Conservation (phyloP, 2,797 vertebrate genomes). For the Eulemur rubriventer region DNA sequence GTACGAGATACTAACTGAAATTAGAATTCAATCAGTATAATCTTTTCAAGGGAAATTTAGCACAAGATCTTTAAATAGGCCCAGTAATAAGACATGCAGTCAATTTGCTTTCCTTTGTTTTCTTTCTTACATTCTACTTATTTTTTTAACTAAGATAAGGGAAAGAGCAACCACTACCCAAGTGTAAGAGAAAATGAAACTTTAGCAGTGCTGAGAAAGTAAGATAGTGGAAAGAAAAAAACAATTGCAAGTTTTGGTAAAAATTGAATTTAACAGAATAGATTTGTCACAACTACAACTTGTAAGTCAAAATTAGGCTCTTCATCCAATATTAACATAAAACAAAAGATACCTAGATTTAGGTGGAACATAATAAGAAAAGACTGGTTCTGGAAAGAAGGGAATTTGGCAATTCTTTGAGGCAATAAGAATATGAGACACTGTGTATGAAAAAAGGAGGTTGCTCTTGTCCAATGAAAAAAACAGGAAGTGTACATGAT, state of each 20-base stretch:
- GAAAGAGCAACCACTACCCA: not conserved
- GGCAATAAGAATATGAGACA: not conserved
- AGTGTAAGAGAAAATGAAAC: not conserved
- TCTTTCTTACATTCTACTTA: not conserved
- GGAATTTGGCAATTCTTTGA: not conserved
- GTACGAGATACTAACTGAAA: constrained; percentile 31
- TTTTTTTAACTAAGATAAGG: constrained; percentile 27
- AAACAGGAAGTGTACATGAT: not conserved
- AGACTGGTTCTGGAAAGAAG: not conserved
- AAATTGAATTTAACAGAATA: not conserved
- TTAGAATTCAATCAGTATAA: constrained; percentile 53
- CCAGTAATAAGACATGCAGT: not conserved
- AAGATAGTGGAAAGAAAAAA: not conserved
- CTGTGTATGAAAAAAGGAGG: not conserved
- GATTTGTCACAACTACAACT: not conserved
- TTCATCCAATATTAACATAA: not conserved
- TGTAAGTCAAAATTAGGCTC: not conserved
- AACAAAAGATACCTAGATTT: not conserved
- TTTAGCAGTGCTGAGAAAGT: not conserved
- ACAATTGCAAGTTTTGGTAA: not conserved
- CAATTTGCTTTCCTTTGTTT: not conserved
- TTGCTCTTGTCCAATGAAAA: not conserved
- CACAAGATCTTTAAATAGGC: constrained; percentile 3
- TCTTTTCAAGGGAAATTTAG: constrained; percentile 55
- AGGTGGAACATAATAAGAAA: not conserved